Percentiles rank a stretch among this genome's conserved stretches.
Evolutionary conservation across 2,113 vertebrate species (phyloP).

Genomic region (Junco hyemalis): DNA sequence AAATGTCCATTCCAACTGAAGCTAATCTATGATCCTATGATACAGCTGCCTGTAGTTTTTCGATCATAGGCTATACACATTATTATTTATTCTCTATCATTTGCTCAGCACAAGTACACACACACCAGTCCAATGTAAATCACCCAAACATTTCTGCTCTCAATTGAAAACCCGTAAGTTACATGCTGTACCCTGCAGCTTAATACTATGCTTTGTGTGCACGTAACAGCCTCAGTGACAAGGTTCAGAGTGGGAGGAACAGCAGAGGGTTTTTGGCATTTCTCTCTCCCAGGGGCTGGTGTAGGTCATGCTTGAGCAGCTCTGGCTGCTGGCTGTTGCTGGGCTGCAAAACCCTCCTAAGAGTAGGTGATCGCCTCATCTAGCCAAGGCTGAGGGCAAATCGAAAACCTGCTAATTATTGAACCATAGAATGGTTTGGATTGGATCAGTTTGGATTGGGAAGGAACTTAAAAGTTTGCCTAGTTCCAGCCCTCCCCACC

Average conservation of each 20-base stretch:
- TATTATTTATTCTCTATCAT: not conserved
- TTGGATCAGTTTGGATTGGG: not conserved
- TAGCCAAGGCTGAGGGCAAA: not conserved
- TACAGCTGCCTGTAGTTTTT: not conserved
- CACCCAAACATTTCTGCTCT: not conserved
- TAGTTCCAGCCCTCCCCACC: not conserved
- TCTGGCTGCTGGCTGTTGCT: rapidly evolving
- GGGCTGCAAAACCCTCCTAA: not conserved
- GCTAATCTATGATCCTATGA: not conserved
- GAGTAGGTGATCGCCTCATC: not conserved
- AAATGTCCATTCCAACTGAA: not conserved
- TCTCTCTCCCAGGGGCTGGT: not conserved
- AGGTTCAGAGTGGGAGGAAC: not conserved
- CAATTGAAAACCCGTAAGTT: rapidly evolving
- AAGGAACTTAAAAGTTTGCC: not conserved
- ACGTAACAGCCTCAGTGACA: rapidly evolving
- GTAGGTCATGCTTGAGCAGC: not conserved
- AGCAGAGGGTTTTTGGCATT: not conserved
- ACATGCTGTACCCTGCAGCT: not conserved
- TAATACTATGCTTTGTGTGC: not conserved
- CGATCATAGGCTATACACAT: not conserved
- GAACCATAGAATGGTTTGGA: not conserved
- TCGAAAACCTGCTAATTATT: not conserved
- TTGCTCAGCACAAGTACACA: not conserved
- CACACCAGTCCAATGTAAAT: not conserved